Conservation (phyloP, 2,113 vertebrate species). For the Epinephelus moara region DNA sequence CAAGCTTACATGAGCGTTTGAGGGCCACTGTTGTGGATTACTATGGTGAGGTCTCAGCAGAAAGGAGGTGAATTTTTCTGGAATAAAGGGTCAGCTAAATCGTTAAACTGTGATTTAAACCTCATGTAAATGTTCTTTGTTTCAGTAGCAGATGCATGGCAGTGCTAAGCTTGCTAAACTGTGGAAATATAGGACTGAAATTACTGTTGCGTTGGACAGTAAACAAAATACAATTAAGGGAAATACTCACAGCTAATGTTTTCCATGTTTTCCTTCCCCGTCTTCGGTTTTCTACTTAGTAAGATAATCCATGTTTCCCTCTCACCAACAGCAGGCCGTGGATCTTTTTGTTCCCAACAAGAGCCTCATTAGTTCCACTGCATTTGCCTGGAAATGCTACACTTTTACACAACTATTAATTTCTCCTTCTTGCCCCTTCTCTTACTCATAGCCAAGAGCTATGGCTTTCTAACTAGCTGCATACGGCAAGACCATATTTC, state of each 20-base stretch:
- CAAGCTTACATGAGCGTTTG: no score
- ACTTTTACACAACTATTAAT: constrained; percentile 66
- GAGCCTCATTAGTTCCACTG: constrained; percentile 71
- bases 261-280: constrained; percentile 32
- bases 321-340: constrained; percentile 45
- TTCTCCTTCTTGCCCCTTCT: constrained; percentile 47
- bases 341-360: constrained; percentile 62
- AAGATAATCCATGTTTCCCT: constrained; percentile 46
- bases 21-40: neutral
- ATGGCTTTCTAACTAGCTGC: constrained; percentile 63
- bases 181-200: constrained; percentile 17
- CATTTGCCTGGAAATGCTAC: constrained; percentile 64
- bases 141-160: neutral
- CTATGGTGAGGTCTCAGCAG: neutral
- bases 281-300: constrained; percentile 30
- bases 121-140: constrained; percentile 7
- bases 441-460: constrained; percentile 51
- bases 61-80: neutral
- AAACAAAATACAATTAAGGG: constrained; percentile 50
- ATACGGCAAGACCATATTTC: constrained; percentile 26
- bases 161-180: constrained; percentile 1
- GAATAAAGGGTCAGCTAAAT: neutral
- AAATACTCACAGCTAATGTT: constrained; percentile 41
- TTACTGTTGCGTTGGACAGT: constrained; percentile 32
- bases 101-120: constrained; percentile 9